Conservation (phyloP, 2,797 vertebrate species). For the Alectoris magna region DNA sequence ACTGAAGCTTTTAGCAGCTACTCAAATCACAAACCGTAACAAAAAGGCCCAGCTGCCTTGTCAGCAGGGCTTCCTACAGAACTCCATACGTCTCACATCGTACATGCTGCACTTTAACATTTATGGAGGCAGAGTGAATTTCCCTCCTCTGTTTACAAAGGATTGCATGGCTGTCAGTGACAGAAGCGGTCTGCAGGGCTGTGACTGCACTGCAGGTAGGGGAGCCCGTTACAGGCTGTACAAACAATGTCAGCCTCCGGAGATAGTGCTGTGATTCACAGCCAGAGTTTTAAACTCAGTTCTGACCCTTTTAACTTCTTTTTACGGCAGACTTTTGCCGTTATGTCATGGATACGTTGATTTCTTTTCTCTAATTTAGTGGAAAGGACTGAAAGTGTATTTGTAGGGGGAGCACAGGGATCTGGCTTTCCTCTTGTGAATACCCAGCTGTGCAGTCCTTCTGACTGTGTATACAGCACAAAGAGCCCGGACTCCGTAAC, state of each 20-base stretch:
- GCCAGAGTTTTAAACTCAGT: not conserved
- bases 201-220: not conserved
- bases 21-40: not conserved
- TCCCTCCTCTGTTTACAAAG: not conserved
- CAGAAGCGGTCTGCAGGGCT: not conserved
- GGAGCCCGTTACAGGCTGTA: not conserved
- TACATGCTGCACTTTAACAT: not conserved
- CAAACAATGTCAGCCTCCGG: not conserved
- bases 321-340: not conserved
- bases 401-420: not conserved
- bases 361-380: not conserved
- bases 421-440: not conserved
- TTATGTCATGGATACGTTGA: not conserved
- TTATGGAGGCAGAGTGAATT: not conserved
- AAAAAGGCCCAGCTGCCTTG: not conserved
- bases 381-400: not conserved
- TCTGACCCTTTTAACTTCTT: not conserved
- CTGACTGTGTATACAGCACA: not conserved
- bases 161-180: not conserved
- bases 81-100: not conserved
- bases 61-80: not conserved
- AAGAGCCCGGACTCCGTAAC: not conserved
- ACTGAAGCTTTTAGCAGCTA: not conserved
- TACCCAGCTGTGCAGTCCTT: not conserved
- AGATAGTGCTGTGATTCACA: not conserved